These are phyloP conservation scores for Episyrphus balteatus DNA, from an alignment of 1,140 invertebrate species.

Conservation along the genomic window DNA sequence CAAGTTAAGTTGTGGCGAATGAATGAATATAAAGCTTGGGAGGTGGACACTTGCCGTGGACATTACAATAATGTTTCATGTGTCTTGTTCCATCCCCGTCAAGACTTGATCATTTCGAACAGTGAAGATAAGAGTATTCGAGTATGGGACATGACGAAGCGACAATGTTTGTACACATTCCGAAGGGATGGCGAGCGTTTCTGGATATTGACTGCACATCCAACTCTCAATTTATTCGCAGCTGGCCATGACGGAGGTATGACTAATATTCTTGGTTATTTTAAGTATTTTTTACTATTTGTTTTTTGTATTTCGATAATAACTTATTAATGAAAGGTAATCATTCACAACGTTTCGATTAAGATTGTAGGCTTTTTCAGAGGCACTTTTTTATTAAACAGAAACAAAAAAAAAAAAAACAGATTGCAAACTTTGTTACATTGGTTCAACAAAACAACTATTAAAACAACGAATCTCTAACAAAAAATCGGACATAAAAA, in stretches of 20 bases:
- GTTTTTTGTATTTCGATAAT: neutral
- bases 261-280: slow-evolving; percentile 35
- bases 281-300: neutral
- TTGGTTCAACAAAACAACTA: too few relatives aligned
- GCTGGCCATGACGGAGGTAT: slow-evolving; percentile 94
- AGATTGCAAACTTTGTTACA: too few relatives aligned
- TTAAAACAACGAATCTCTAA: too few relatives aligned
- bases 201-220: slow-evolving; percentile 91
- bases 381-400: neutral
- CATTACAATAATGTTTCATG: slow-evolving; percentile 99
- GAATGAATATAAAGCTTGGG: slow-evolving; percentile 98
- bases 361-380: too few relatives aligned
- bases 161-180: slow-evolving; percentile 93
- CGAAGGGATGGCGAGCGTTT: slow-evolving; percentile 91
- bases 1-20: slow-evolving; percentile 98
- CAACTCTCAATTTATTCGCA: slow-evolving; percentile 74
- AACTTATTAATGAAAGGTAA: too few relatives aligned
- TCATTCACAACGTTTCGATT: too few relatives aligned
- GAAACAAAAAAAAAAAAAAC: too few relatives aligned
- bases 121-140: slow-evolving; percentile 97
- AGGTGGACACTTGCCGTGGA: slow-evolving; percentile 96
- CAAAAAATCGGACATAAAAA: too few relatives aligned
- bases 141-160: slow-evolving; percentile 98
- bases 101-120: slow-evolving; percentile 95
- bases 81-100: slow-evolving; percentile 92